Evolutionary conservation across 2,113 vertebrate species (phyloP), one percentile per base, ranked within the genome.

Genomic region (Corynorhinus townsendii): DNA sequence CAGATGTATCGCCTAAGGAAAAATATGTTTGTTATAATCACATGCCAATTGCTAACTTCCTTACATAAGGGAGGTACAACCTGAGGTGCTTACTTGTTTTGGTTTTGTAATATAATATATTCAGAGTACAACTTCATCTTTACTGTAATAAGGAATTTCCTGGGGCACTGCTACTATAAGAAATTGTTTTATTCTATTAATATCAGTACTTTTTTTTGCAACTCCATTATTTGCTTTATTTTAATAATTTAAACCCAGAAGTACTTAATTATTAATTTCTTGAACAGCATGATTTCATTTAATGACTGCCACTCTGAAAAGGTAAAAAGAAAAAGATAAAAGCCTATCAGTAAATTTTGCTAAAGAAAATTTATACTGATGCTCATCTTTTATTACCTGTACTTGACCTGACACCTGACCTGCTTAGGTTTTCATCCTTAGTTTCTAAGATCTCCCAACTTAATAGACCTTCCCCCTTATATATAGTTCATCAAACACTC

Each of bases 161-260:
- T 75, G 24, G 5, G 24, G 69, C 54, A 80, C 38, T 84, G 19
- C 64, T 69, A 49, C 15, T 43, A 28, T n/a, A 54, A 89, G 56
- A 76, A 84, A 81, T 64, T 81, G 16, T 66, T 93, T 91, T 80
- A 71, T 69, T 93, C 49, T 45, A 7, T 56, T 91, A 69, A 30
- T 80, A 45, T 7, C 52, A 76, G 11, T 82, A 16, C 22, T 56
- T 91, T 30, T 93, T 94, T 79, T 52, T 91, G 1, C 43, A 93
- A 17, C 47, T 40, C 14, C 26, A 1, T 80, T 59, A 86, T 82
- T 86, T 79, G 33, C 89, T 81, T 76, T 91, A 20, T 84, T 92
- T 90, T 93, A 90, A 85, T 93, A 47, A 86, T 68, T 94, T 94
- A 91, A 91, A 89, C 89, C 17, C 49, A 66, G 80, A 79, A 16